phyloP scores from a whole-genome alignment of 2,888 invertebrate genomes.

The Diploptera punctata region DNA sequence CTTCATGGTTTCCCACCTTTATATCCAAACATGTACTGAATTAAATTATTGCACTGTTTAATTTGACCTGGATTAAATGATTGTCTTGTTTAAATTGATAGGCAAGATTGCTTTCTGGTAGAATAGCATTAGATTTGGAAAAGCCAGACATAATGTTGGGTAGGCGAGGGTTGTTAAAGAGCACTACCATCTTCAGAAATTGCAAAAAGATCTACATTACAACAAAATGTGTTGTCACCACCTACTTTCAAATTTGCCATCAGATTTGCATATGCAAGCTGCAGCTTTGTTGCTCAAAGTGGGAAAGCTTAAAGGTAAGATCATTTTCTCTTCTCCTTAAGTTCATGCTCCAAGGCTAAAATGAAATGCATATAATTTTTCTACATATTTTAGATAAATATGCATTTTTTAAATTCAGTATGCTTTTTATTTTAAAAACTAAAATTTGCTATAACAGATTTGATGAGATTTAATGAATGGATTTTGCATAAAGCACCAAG shows the following conservation, averaged over 20 bases:
- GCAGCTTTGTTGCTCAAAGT: conserved; percentile 36
- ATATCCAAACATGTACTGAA: no score
- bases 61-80: no score
- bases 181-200: conserved; percentile 24
- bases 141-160: conserved; percentile 26
- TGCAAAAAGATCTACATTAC: conserved; percentile 8
- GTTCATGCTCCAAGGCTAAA: neutral
- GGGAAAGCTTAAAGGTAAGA: neutral
- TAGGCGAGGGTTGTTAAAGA: conserved; percentile 24
- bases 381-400: no score
- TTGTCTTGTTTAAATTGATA: no score
- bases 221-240: conserved; percentile 32
- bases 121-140: conserved; percentile 13
- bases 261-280: conserved; percentile 14
- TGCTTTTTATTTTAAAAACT: no score
- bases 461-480: no score
- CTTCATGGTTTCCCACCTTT: no score
- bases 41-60: no score
- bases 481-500: no score
- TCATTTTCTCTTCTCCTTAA: neutral
- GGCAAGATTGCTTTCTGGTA: neutral
- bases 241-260: conserved; percentile 31
- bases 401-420: no score
- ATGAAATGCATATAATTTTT: no score
- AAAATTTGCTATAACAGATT: no score